Evolutionary conservation across 2,113 vertebrate genomes (phyloP).

Genomic region (Trichechus manatus): DNA sequence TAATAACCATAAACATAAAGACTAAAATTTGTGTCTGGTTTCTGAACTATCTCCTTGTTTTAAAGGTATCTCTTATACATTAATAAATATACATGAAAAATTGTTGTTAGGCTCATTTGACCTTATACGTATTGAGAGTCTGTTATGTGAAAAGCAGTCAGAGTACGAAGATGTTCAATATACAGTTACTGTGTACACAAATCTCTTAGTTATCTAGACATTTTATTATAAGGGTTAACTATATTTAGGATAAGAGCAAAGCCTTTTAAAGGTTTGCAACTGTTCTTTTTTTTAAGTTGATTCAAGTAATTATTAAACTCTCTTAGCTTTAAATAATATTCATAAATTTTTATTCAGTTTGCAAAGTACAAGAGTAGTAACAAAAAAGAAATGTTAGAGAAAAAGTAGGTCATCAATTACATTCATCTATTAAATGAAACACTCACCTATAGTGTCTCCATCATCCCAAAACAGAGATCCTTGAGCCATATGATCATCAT

Average conservation of each 20-base stretch:
- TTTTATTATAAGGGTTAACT: not conserved
- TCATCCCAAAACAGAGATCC: conserved; percentile 94
- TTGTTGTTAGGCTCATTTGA: not conserved
- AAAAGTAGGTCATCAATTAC: not conserved
- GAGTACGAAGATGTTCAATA: not conserved
- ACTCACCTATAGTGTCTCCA: conserved; percentile 91
- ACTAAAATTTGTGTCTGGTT: not conserved
- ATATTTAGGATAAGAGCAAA: not conserved
- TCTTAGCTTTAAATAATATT: not conserved
- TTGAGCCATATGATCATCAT: conserved; percentile 85
- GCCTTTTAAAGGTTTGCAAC: not conserved
- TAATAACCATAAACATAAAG: not conserved
- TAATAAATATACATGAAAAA: accelerated
- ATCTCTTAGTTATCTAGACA: not conserved
- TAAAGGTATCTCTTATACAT: not conserved
- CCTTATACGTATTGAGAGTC: not conserved
- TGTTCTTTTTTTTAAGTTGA: not conserved
- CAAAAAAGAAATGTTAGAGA: not conserved
- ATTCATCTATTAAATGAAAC: not conserved
- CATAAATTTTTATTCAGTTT: not conserved
- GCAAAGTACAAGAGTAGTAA: not conserved
- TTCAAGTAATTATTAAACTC: not conserved
- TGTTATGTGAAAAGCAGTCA: not conserved
- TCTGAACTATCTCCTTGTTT: not conserved
- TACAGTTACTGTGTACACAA: not conserved